Evolutionary conservation across 1,140 invertebrate genomes (phyloP).

Genomic region (Luehdorfia chinensis): DNA sequence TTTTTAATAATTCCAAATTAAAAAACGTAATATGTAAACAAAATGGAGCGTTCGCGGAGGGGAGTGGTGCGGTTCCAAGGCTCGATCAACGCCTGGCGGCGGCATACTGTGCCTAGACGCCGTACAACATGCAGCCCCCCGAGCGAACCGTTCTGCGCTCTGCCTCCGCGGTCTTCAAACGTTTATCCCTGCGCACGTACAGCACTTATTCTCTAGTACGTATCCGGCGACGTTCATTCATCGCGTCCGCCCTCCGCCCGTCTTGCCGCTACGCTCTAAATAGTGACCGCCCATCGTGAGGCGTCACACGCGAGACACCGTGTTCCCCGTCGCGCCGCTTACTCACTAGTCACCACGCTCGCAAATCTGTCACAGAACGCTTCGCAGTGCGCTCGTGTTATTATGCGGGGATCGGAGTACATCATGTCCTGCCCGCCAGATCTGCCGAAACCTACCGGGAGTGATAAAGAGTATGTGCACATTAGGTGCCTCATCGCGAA

Average conservation of each 20-base stretch:
- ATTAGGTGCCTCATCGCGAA: constrained; percentile 71
- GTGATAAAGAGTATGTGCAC: constrained; percentile 60
- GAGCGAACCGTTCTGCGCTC: constrained; percentile 52
- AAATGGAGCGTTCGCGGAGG: too few relatives aligned
- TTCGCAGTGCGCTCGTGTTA: constrained; percentile 43
- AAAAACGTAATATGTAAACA: too few relatives aligned
- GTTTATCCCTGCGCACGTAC: constrained; percentile 56
- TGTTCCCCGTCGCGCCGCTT: constrained; percentile 34
- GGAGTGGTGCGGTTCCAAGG: too few relatives aligned
- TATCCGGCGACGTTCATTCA: constrained; percentile 61
- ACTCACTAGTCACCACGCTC: constrained; percentile 41
- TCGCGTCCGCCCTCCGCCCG: constrained; percentile 50
- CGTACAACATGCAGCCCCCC: constrained; percentile 61
- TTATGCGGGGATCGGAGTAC: constrained; percentile 45
- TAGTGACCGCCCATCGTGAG: constrained; percentile 59
- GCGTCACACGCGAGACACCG: constrained; percentile 46
- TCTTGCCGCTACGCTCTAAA: constrained; percentile 52
- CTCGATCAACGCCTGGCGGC: too few relatives aligned
- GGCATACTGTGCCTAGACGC: constrained; percentile 42
- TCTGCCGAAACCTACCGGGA: constrained; percentile 32
- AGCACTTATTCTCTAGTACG: constrained; percentile 70
- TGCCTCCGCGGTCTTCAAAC: constrained; percentile 62
- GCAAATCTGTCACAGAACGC: constrained; percentile 59
- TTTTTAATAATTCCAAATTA: too few relatives aligned
- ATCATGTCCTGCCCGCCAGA: constrained; percentile 52